Base-by-base conservation (phyloP, 2,113 vertebrate species). In the Balaenoptera acutorostrata region DNA sequence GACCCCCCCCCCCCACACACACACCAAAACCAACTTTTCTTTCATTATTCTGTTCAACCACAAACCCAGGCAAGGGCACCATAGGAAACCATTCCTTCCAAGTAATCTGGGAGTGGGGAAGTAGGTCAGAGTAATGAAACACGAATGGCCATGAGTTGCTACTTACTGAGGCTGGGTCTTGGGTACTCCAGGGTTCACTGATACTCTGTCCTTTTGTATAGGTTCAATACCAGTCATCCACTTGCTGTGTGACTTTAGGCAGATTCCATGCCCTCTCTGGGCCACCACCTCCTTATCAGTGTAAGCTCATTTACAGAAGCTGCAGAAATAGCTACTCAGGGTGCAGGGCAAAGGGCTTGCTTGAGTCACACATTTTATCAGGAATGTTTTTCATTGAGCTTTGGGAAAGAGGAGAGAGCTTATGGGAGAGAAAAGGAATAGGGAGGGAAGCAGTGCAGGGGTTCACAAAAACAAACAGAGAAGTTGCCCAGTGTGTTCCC, bases 381-480 rank as follows among this genome's bases (percentile, higher is more conserved):
- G 44, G 21, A 69, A 71, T 4, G 2, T 68, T 78, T 78, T 93
- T 78, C 10, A 77, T 6, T 36, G 52, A 86, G 44, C 10, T 12
- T 94, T 3, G n/a, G 59, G 75, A 44, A 41, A 69, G 29, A 52
- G 29, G 72, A 77, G 41, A 83, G 39, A 36, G 8, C 57, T 57
- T 31, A 77, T 44, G 72, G 61, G 63, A 85, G 29, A 89, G 31
- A 82, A 91, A 71, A 75, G 80, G 13, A 80, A 81, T 21, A 68
- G 52, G 8, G 25, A 61, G 5, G 59, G 59, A 83, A 88, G 3
- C 14, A 20, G 21, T 7, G 71, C 0, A 0, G 0, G 0, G 1
- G 27, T 33, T 36, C 49, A 77, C 59, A 78, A 41, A 87, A 59
- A 66, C 33, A 36, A 49, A 83, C 27, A 46, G 25, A 74, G 44